Conservation (phyloP, 2,113 vertebrate species). For the Neogobius melanostomus region DNA sequence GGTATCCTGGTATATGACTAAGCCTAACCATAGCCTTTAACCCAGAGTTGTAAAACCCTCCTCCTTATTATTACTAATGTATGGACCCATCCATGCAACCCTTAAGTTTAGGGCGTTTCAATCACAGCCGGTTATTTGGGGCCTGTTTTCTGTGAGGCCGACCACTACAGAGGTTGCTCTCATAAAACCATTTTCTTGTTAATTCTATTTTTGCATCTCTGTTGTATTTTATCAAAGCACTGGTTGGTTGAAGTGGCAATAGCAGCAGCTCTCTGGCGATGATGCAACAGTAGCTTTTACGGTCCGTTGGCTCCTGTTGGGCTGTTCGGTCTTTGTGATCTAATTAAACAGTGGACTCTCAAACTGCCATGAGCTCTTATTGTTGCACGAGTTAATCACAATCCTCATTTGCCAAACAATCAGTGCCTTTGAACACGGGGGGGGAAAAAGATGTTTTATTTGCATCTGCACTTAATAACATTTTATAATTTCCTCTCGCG, state of each 20-base stretch:
- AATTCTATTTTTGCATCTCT: too few species aligned
- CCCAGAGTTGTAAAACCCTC: too few species aligned
- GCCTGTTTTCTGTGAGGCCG: too few species aligned
- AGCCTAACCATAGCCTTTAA: too few species aligned
- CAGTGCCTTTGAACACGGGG: slow-evolving; percentile 37
- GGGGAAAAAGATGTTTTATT: slow-evolving; percentile 4
- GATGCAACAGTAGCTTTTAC: slow-evolving; percentile 61
- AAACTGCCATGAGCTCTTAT: slow-evolving; percentile 62
- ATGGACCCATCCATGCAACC: too few species aligned
- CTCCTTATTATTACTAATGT: too few species aligned
- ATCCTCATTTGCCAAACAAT: slow-evolving; percentile 52
- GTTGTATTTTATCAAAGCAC: too few species aligned
- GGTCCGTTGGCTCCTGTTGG: slow-evolving; percentile 54
- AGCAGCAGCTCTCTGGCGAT: slow-evolving; percentile 28
- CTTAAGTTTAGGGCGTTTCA: too few species aligned
- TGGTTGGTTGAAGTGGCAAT: background rate
- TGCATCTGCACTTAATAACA: background rate
- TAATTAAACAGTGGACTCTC: slow-evolving; percentile 64
- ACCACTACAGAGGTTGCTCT: too few species aligned
- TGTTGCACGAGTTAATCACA: slow-evolving; percentile 64
- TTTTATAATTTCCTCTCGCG: slow-evolving; percentile 2
- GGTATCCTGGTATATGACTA: too few species aligned
- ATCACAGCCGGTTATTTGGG: too few species aligned
- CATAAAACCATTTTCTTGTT: too few species aligned
- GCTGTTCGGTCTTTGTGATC: slow-evolving; percentile 56